phyloP scores from a whole-genome alignment of 2,888 invertebrate species.

The Balanococcus diminutus region DNA sequence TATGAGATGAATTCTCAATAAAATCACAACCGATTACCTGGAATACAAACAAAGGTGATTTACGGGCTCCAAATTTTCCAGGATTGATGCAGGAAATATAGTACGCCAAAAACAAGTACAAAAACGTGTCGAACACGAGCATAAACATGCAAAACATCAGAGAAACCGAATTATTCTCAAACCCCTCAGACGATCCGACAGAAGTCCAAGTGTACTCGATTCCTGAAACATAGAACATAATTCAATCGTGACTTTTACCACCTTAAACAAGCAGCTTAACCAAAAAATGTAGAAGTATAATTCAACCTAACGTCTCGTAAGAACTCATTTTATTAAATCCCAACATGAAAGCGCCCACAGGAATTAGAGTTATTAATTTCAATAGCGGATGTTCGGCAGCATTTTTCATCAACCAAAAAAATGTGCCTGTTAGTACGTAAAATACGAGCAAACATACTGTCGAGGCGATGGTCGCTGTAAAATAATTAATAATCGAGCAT shows the following conservation, averaged over 20 bases:
- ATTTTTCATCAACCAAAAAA: neutral
- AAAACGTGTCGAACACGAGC: conserved; percentile 32
- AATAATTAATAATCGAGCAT: no score
- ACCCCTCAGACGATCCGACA: neutral
- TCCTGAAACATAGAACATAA: neutral
- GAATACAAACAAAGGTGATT: conserved; percentile 32
- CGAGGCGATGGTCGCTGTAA: neutral
- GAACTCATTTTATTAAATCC: neutral
- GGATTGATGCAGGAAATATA: conserved; percentile 41
- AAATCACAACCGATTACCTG: no score
- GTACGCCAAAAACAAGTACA: neutral
- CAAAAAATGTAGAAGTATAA: no score
- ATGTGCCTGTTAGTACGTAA: neutral
- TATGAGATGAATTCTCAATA: no score
- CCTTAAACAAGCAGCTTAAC: no score
- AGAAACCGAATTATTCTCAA: neutral
- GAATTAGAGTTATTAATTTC: neutral
- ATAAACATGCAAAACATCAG: neutral
- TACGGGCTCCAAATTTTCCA: conserved; percentile 31
- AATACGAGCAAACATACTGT: neutral
- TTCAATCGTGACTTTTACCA: neutral
- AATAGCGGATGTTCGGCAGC: neutral
- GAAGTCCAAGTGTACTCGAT: neutral
- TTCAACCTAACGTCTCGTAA: neutral
- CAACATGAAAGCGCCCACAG: neutral